These are phyloP conservation scores for Hydrolagus affinis DNA, from an alignment of 2,113 vertebrate genomes.

Conservation along the genomic window DNA sequence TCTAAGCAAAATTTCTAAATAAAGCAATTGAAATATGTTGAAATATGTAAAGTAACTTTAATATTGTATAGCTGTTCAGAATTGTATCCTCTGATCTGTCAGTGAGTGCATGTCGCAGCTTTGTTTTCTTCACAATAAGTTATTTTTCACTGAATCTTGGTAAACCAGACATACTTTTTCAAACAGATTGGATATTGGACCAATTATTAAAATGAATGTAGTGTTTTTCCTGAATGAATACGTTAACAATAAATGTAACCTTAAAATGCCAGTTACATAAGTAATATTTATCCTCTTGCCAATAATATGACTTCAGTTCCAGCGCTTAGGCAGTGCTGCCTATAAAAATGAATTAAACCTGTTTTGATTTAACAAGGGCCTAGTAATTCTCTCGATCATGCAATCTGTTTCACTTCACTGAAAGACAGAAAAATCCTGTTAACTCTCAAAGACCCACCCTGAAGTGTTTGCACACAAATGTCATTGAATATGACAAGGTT, in stretches of 20 bases:
- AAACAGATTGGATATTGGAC: background rate
- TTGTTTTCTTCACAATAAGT: conserved; percentile 8
- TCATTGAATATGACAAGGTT: background rate
- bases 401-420: conserved; percentile 5
- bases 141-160: background rate
- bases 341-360: background rate
- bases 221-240: background rate
- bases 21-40: background rate
- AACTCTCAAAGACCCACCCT: background rate
- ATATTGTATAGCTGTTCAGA: background rate
- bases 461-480: background rate
- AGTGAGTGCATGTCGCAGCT: background rate
- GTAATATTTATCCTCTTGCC: background rate
- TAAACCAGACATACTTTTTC: background rate
- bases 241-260: background rate
- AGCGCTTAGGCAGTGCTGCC: background rate
- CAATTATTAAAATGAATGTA: background rate
- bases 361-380: background rate
- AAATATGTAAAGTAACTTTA: background rate
- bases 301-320: background rate
- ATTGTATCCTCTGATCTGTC: background rate
- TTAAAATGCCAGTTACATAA: background rate
- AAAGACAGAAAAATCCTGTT: background rate
- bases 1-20: background rate
- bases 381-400: background rate